Evolutionary conservation across 2,113 vertebrate genomes (phyloP).

Genomic region (Ascaphus truei): DNA sequence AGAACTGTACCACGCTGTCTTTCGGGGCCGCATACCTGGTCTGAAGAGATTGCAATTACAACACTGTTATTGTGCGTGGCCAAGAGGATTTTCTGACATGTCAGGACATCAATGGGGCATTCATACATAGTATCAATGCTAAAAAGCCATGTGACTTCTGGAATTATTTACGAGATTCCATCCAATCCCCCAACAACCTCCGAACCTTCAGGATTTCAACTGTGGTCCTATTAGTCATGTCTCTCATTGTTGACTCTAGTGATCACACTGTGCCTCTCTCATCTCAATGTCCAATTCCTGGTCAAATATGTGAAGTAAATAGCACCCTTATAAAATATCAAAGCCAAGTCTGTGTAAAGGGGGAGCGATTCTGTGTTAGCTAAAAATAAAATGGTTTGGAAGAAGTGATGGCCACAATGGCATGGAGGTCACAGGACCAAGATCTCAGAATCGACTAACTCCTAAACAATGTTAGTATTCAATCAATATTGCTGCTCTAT

Average conservation of each 20-base stretch:
- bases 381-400: too few relatives aligned
- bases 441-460: too few relatives aligned
- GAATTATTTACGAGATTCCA: neutral
- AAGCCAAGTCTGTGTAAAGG: neutral
- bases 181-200: neutral
- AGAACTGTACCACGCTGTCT: conserved; percentile 83
- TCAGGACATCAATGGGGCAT: too few relatives aligned
- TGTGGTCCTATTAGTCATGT: neutral
- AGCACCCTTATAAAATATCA: neutral
- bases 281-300: neutral
- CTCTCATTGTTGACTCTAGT: neutral
- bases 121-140: neutral
- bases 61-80: neutral
- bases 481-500: too few relatives aligned
- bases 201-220: neutral
- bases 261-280: neutral
- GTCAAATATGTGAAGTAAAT: neutral
- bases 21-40: conserved; percentile 72
- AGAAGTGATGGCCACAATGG: too few relatives aligned
- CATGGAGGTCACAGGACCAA: too few relatives aligned
- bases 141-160: too few relatives aligned
- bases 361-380: neutral
- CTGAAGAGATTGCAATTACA: conserved; percentile 60
- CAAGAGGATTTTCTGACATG: too few relatives aligned
- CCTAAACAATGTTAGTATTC: too few relatives aligned